phyloP scores from a whole-genome alignment of 2,888 invertebrate genomes.

The Melanotus villosus region DNA sequence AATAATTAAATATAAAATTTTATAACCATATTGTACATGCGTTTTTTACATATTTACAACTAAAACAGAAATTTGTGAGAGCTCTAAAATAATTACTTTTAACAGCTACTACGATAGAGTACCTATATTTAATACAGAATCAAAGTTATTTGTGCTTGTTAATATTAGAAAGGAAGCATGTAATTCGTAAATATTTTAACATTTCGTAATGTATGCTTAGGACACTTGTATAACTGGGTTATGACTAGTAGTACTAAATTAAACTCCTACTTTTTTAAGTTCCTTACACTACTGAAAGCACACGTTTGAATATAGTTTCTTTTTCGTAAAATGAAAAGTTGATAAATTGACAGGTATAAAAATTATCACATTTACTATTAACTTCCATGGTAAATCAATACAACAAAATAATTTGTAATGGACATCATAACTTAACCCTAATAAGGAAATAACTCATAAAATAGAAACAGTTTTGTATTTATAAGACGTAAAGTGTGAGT shows the following conservation, averaged over 20 bases:
- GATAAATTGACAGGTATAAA: not conserved
- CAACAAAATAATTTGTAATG: not conserved
- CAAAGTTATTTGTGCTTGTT: no score
- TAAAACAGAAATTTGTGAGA: no score
- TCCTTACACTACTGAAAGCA: slow-evolving; percentile 8
- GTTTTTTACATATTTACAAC: not conserved
- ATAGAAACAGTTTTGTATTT: no score
- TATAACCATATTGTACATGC: not conserved
- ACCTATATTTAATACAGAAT: no score
- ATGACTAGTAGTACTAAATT: slow-evolving; percentile 5
- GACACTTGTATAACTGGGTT: not conserved
- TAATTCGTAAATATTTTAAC: no score
- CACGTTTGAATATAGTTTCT: not conserved
- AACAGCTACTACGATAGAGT: no score
- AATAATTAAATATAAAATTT: slow-evolving; percentile 1
- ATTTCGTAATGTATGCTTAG: not conserved
- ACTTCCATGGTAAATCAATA: not conserved
- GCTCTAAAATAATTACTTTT: no score
- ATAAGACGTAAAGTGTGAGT: no score
- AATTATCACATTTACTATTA: slow-evolving; percentile 5
- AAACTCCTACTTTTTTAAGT: no score
- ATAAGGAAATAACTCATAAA: no score
- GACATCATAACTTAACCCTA: no score
- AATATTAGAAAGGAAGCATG: no score
- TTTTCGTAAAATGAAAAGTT: not conserved